A percentile compares a stretch with the other conserved stretches of the same genome.
Conservation (phyloP, 2,113 vertebrate genomes). For the Ciconia boyciana region DNA sequence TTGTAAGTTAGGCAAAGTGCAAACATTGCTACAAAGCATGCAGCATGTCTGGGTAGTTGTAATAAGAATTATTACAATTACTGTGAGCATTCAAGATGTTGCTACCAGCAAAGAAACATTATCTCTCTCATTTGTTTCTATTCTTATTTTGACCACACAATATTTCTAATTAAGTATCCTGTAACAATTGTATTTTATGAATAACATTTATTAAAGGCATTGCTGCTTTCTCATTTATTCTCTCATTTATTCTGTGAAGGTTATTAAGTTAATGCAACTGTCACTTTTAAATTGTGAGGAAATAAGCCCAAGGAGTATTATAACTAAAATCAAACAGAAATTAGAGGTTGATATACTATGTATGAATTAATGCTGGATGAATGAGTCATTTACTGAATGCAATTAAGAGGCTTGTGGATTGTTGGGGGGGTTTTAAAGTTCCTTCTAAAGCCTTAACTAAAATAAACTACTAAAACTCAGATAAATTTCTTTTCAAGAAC, state of each 20-base stretch:
- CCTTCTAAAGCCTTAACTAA: background rate
- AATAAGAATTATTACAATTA: slow-evolving; percentile 53
- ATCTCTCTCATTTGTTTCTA: slow-evolving; percentile 44
- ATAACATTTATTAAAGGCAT: slow-evolving; percentile 38
- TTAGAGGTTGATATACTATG: slow-evolving; percentile 20
- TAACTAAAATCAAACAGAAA: slow-evolving; percentile 56
- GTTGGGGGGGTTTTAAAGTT: background rate
- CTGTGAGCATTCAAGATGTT: slow-evolving; percentile 21
- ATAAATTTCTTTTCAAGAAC: background rate
- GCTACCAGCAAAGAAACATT: slow-evolving; percentile 39
- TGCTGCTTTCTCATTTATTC: slow-evolving; percentile 32
- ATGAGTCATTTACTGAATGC: background rate
- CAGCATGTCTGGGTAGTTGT: background rate
- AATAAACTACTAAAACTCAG: background rate
- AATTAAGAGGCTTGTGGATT: background rate
- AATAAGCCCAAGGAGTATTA: slow-evolving; percentile 44
- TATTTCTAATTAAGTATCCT: slow-evolving; percentile 65
- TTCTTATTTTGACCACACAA: slow-evolving; percentile 63
- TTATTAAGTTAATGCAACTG: slow-evolving; percentile 53
- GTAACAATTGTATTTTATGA: slow-evolving; percentile 28
- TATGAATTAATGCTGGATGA: slow-evolving; percentile 27
- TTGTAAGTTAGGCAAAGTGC: background rate
- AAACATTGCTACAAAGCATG: background rate
- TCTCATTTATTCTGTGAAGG: slow-evolving; percentile 35
- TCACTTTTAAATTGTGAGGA: slow-evolving; percentile 37